phyloP scores from a whole-genome alignment of 2,113 vertebrate species.

The Diphyllodes magnificus region DNA sequence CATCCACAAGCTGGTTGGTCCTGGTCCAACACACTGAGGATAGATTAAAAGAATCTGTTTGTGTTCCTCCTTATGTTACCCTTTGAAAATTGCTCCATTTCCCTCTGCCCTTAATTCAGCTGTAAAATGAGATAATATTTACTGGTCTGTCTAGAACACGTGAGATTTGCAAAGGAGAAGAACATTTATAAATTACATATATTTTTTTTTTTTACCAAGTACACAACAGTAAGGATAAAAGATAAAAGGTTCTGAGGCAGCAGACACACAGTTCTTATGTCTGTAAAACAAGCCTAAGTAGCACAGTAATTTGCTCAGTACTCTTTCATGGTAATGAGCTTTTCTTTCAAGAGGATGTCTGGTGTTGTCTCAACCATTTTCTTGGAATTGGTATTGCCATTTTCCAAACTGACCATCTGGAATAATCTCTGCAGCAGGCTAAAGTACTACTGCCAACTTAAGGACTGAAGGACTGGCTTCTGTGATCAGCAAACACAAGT shows the following conservation, averaged over 20 bases:
- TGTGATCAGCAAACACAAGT: not conserved
- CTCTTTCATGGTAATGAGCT: not conserved
- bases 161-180: not conserved
- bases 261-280: not conserved
- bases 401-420: not conserved
- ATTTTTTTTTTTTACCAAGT: not conserved
- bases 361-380: not conserved
- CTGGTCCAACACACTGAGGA: not conserved
- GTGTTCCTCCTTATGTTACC: not conserved
- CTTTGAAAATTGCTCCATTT: not conserved
- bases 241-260: not conserved
- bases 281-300: not conserved
- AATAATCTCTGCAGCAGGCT: not conserved
- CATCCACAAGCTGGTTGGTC: not conserved
- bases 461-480: not conserved
- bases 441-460: not conserved
- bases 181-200: not conserved
- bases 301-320: not conserved
- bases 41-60: not conserved
- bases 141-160: not conserved
- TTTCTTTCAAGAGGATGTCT: not conserved
- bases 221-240: not conserved
- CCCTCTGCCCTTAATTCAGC: not conserved
- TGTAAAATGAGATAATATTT: not conserved
- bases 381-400: not conserved